Conservation (phyloP, 2,888 invertebrate genomes). For the Parelbella ahira region DNA sequence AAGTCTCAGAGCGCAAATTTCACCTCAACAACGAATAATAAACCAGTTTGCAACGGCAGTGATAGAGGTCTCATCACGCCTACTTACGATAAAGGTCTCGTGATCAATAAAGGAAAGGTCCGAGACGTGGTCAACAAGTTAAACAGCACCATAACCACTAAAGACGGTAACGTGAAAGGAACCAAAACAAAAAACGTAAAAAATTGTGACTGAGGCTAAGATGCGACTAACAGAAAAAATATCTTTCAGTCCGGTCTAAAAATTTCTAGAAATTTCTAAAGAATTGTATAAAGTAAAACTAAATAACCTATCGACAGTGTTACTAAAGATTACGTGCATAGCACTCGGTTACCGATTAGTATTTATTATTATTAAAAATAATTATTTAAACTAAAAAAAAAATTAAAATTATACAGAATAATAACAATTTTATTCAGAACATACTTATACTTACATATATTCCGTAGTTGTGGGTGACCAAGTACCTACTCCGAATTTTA, state of each 20-base stretch:
- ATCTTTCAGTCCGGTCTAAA: conserved; percentile 42
- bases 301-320: conserved; percentile 2
- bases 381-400: too few relatives aligned
- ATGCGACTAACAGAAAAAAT: neutral
- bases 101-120: conserved; percentile 72
- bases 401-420: too few relatives aligned
- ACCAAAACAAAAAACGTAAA: conserved; percentile 45
- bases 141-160: conserved; percentile 50
- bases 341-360: conserved; percentile 33
- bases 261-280: conserved; percentile 34
- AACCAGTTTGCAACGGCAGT: conserved; percentile 49
- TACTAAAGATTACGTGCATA: conserved; percentile 31
- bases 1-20: conserved; percentile 66
- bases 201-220: conserved; percentile 42
- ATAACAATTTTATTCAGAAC: too few relatives aligned
- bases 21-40: conserved; percentile 35
- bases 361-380: conserved; percentile 8
- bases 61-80: conserved; percentile 61
- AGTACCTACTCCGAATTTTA: conserved; percentile 62
- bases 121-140: conserved; percentile 72
- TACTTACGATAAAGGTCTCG: conserved; percentile 66
- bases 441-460: conserved; percentile 6
- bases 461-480: conserved; percentile 46
- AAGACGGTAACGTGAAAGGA: conserved; percentile 34
- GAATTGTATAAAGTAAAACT: conserved; percentile 31